Evolutionary conservation across 2,113 vertebrate species (phyloP), one percentile per base, ranked within the genome.

Genomic region (Grammomys surdaster): DNA sequence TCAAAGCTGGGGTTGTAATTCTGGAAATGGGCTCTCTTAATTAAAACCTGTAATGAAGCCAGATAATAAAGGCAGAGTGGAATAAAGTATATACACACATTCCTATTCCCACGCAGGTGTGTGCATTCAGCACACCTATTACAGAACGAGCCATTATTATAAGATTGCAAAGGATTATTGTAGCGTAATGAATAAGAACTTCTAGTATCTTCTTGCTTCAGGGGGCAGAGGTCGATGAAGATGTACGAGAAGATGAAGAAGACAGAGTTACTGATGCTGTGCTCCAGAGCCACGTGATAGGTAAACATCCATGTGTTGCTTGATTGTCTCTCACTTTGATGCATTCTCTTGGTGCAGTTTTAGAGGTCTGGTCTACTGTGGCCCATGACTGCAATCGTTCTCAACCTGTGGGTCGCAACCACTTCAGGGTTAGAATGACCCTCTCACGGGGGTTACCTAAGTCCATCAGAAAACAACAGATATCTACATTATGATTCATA

Each of bases 251-350:
- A 93, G 98, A 98, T 82, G 99, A 99, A 92, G 98, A 98, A 70
- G 98, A 98, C 76, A 94, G 97, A 95, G 94, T 98, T 91, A 94
- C 97, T 76, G 99, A 99, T 46, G 93, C 98, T 33, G 93, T 98
- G 26, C 98, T 99, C 98, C 99, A 99, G 98, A 99, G 98, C 98
- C 99, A 99, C 97, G 97, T 98, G 97, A 98, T 99, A 97, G 99
- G 99, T 99, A 98, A 98, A 96, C 80, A 76, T 60, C 72, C 46
- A 28, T 26, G 11, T 89, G 24, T 75, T 63, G 16, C 26, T 31
- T 65, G 58, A 85, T 24, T 5, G 1, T 33, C 33, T 86, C 77
- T 67, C n/a, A 43, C 13, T 75, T 46, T 24, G 76, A 69, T 33
- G 31, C 17, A 4, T 48, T 86, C 76, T 95, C 67, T 51, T 0